These are phyloP conservation scores for Drusus annulatus DNA, from an alignment of 1,140 invertebrate species.

Conservation along the genomic window DNA sequence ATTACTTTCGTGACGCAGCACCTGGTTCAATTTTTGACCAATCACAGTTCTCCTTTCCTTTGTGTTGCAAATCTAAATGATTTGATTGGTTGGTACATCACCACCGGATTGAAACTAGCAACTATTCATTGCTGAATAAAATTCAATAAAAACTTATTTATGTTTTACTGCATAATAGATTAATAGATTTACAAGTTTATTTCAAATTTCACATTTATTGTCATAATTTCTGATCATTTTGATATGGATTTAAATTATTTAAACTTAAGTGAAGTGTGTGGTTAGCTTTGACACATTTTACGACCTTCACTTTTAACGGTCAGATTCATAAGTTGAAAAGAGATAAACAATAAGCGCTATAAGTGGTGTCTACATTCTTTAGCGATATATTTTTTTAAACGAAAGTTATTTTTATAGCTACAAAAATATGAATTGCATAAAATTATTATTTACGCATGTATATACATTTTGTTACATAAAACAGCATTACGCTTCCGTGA, in stretches of 20 bases:
- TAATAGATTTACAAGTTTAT: no score
- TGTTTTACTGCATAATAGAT: no score
- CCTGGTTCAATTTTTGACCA: conserved; percentile 37
- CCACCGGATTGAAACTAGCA: neutral
- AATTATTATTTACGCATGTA: no score
- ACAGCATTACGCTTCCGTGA: no score
- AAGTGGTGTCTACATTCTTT: neutral
- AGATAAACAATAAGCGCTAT: conserved; percentile 30
- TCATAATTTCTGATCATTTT: neutral
- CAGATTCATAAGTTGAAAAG: conserved; percentile 28
- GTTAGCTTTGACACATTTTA: conserved; percentile 13
- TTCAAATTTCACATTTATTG: no score
- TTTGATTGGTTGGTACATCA: conserved; percentile 18
- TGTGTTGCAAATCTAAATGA: neutral
- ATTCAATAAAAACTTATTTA: neutral
- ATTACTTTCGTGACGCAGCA: conserved; percentile 37
- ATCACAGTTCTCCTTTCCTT: conserved; percentile 21
- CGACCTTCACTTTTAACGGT: conserved; percentile 43
- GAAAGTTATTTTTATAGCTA: neutral
- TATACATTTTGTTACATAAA: no score
- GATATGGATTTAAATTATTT: neutral
- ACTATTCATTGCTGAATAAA: neutral
- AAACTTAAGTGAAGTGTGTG: neutral
- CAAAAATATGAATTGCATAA: no score
- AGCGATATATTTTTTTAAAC: neutral